Evolutionary conservation across 2,797 vertebrate species (phyloP), one percentile per base, ranked within the genome.

Genomic region (Cirrhinus mrigala): DNA sequence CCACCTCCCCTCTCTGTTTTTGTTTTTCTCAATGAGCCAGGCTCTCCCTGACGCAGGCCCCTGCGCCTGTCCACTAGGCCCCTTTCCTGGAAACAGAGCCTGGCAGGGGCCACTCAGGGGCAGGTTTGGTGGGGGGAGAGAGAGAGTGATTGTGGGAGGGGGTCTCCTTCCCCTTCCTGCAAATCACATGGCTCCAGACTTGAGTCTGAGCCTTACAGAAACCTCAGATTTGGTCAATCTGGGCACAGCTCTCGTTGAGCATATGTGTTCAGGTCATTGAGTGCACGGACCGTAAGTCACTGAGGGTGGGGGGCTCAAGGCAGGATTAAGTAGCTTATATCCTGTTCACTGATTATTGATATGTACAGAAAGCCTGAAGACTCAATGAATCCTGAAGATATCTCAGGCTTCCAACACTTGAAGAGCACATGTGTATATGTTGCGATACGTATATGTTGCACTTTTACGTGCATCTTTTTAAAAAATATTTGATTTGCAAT

Each of bases 21-120:
- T 96, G 94, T 96, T 96, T 96, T 96, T 96, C 94, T 96, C 94
- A 96, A 96, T 96, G 95, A 95, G 95, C 94, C 93, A 94, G 93
- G 93, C 94, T 94, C 92, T 94, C 87, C 89, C 94, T 94, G 92
- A 91, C 88, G 87, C 82, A 93, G 95, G 95, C 95, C 95, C 94
- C 95, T 90, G 92, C 91, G 95, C 93, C 94, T 92, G 94, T 92
- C 94, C 93, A 92, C 91, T 88, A 94, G 95, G 95, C 94, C 94
- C 93, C 95, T 95, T 96, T 96, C 94, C 95, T 95, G 95, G 95
- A 96, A 96, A 94, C 91, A 90, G 83, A 92, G 94, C 92, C 92
- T 86, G 90, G 94, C 90, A 90, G 94, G 93, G 94, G 95, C 94
- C 93, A 94, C 92, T 93, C 91, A 89, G 94, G 94, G 94, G 94